These are phyloP conservation scores for Rhabdomys pumilio DNA, from an alignment of 2,797 vertebrate species.

Conservation along the genomic window DNA sequence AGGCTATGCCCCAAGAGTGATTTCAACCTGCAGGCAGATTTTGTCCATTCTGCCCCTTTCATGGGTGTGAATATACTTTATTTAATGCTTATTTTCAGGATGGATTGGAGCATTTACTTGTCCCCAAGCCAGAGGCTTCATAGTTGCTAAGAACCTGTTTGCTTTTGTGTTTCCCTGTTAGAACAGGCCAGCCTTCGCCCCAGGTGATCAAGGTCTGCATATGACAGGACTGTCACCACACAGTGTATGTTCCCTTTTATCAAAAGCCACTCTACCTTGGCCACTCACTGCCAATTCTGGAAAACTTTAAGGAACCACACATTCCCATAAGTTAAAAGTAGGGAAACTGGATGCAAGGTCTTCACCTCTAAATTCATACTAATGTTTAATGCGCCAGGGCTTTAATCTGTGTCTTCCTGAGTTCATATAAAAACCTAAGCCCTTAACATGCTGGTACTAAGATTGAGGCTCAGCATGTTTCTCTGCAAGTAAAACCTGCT, in stretches of 20 bases:
- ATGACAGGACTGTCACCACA: background rate
- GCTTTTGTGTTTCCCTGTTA: background rate
- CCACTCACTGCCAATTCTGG: background rate
- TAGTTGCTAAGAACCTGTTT: background rate
- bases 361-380: background rate
- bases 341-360: background rate
- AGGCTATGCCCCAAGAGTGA: background rate
- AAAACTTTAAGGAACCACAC: background rate
- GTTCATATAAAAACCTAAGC: background rate
- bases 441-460: background rate
- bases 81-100: background rate
- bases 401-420: background rate
- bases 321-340: background rate
- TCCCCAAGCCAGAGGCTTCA: background rate
- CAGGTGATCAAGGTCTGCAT: background rate
- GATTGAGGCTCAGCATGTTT: background rate
- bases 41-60: background rate
- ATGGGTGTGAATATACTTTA: background rate
- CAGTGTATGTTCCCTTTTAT: background rate
- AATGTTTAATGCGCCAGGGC: background rate
- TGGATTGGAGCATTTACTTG: constrained; percentile 11
- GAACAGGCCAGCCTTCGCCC: background rate
- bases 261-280: background rate
- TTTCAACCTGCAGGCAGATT: background rate
- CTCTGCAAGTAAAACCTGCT: background rate